Base-by-base conservation (phyloP, 2,113 vertebrate genomes). In the Xiphorhynchus elegans region DNA sequence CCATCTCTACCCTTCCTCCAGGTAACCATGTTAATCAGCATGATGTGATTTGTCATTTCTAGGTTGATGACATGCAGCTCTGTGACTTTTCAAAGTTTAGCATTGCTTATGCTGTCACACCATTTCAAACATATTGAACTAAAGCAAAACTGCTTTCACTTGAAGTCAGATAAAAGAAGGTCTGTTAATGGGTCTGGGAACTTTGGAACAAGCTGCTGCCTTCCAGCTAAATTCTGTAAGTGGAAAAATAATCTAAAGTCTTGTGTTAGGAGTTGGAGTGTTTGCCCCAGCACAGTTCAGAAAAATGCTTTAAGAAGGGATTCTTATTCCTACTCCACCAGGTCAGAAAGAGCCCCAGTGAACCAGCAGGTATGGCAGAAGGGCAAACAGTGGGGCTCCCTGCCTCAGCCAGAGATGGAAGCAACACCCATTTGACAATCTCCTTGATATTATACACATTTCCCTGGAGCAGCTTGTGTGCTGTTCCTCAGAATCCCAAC, bases 31-130 rank as follows among this genome's bases (percentile, higher is more conserved):
- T 35, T 59, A 12, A 73, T 69, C 85, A 93, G 75, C 52, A 8
- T 33, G 82, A 93, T 88, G 86, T 14, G 80, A 72, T 88, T 64
- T 90, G 90, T 86, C 94, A 62, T 84, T 96, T 94, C 83, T 92
- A 12, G 85, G 91, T 17, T 92, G 91, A 94, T 7, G 26, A 75
- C 93, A 92, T 26, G 49, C 85, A 76, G 44, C 33, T 74, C 87
- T 55, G 52, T 28, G 69, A 42, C 87, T 91, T 93, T 33, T 69
- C 92, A 95, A 90, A 93, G 90, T 53, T 69, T 26, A 62, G 50
- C 33, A 6, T 7, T 80, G 58, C 66, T 28, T 63, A 40, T 56
- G 47, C 67, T 96, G 77, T 75, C 86, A 80, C 73, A 55, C 58
- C 44, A 49, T 46, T 91, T 89, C 82, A 91, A 59, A 76, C 39